Base-by-base conservation (phyloP, 2,888 invertebrate genomes). In the Leptinotarsa haldemani region DNA sequence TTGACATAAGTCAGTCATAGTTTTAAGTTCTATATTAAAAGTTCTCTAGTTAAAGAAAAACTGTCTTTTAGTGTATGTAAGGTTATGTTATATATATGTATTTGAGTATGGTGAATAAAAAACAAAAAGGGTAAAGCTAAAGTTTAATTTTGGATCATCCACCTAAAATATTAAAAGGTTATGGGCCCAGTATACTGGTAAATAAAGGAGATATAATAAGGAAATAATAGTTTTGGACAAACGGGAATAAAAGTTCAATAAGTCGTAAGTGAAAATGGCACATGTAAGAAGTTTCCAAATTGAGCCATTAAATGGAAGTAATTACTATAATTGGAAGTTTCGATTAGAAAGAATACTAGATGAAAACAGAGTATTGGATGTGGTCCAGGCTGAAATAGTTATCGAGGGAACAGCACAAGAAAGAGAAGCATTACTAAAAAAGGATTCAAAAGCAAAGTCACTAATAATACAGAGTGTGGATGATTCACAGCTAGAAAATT, bases 401-500 rank as follows among this genome's bases (percentile, higher is more conserved):
- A 40, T 47, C 48, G 52, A 73, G 13, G 46, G 20, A 61, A 25
- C 16, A 18, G 22, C 30, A 53, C 46, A 61, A 61, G 20, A 65
- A 56, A 66, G 16, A 52, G 4, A 20, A 20, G 30, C 30, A 25
- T 40, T 50, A 13, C 30, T 20, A 4, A 65, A 56, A 50, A 63
- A 56, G 4, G 70, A 74, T 13, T 56, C 46, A n/a, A n/a, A n/a
- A n/a, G n/a, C n/a, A n/a, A n/a, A n/a, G n/a, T n/a, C n/a, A n/a
- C n/a, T n/a, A n/a, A 12, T 40, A n/a, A 40, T 64, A 30, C 64
- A 74, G 70, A 70, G 66, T 48, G 50, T 70, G 13, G 48, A 50
- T 20, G 70, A 77, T 67, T 18, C 40, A 53, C 72, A 69, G 47
- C 58, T 79, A 66, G 76, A 79, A 58, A 68, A 15, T 18, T 20